Base-by-base conservation (phyloP, 1,140 invertebrate species). In the Drosophila albomicans region DNA sequence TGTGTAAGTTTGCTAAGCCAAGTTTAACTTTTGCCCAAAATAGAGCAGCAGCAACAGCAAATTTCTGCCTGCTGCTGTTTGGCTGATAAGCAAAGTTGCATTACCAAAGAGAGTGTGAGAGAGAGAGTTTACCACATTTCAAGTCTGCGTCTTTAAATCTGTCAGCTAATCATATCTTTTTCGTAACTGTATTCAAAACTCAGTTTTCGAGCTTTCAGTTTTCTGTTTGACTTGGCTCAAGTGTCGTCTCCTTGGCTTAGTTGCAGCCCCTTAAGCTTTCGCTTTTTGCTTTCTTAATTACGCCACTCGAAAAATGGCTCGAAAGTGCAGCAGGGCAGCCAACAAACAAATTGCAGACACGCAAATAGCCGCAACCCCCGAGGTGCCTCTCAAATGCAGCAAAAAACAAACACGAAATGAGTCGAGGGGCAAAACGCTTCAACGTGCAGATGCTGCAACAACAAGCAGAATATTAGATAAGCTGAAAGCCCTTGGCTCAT, bases 241-340 rank as follows among this genome's bases (percentile, higher is more conserved):
- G 74, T 78, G 70, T 52, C 75, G 57, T 58, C 78, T 70, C 52
- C 79, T 71, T 78, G 49, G 75, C 67, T 35, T 45, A 59, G 35
- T 45, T 78, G 43, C 41, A 46, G 48, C 32, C 69, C 52, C 72
- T 70, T 16, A 41, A 59, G 79, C 80, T 82, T 82, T 82, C 70
- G 79, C 80, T 75, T 79, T 82, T 56, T 82, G 80, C 80, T 82
- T 82, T 82, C 80, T 78, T 82, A 82, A 82, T 82, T 82, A 82
- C 78, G 62, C 41, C 67, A 77, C 75, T 77, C 69, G 58, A 78
- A 56, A 64, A 81, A 81, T 81, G 73, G 67, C 78, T 76, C 63
- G 80, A 63, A 75, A 72, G 75, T 81, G 79, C 70, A 75, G 79
- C 65, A 56, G 76, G 49, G 69, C 75, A 20, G 20, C 20, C 3